phyloP scores from a whole-genome alignment of 2,888 invertebrate genomes.

The Philereme vetulata region DNA sequence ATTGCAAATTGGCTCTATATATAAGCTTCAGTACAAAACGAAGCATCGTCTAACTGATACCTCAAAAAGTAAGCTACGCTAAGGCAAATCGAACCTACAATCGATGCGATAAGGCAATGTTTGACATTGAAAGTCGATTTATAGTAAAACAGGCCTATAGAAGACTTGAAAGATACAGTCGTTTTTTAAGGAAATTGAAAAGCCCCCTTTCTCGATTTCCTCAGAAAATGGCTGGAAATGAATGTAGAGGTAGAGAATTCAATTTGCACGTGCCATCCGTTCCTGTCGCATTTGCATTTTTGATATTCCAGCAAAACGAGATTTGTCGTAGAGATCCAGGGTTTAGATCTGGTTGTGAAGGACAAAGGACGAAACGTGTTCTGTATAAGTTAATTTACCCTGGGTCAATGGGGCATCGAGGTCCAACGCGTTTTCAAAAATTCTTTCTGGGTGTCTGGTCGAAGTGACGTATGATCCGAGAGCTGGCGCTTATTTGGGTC shows the following conservation, averaged over 20 bases:
- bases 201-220: constrained; percentile 18
- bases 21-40: too few relatives aligned
- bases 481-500: too few relatives aligned
- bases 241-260: constrained; percentile 20
- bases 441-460: too few relatives aligned
- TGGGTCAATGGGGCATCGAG: too few relatives aligned
- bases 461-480: too few relatives aligned
- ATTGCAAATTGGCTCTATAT: too few relatives aligned
- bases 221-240: constrained; percentile 19
- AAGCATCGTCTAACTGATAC: too few relatives aligned
- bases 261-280: constrained; percentile 29
- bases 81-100: neutral
- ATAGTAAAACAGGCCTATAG: neutral
- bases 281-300: constrained; percentile 28
- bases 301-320: constrained; percentile 19
- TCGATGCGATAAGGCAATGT: constrained; percentile 45
- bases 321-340: neutral
- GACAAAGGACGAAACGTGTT: too few relatives aligned
- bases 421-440: too few relatives aligned
- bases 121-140: neutral
- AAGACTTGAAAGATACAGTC: constrained; percentile 20
- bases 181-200: constrained; percentile 25
- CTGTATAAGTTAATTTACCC: too few relatives aligned
- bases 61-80: neutral
- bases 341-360: too few relatives aligned